Conservation (phyloP, 2,888 invertebrate genomes). For the Tetheella fluctuosa region DNA sequence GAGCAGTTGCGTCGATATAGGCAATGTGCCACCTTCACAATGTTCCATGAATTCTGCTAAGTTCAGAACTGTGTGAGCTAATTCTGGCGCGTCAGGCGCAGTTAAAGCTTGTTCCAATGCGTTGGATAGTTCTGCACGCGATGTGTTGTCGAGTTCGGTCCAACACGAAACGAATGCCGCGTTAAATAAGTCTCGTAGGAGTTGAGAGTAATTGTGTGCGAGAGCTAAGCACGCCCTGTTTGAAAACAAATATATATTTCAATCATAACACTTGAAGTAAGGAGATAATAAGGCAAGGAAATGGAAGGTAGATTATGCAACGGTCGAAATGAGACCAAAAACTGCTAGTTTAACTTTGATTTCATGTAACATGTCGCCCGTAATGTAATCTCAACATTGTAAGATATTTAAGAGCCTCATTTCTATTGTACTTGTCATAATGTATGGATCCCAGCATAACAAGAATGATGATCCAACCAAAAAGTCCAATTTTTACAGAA, state of each 20-base stretch:
- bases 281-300: too few species aligned
- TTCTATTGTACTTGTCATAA: too few species aligned
- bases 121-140: conserved; percentile 93
- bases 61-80: conserved; percentile 98
- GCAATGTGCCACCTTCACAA: conserved; percentile 97
- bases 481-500: too few species aligned
- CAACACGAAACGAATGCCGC: conserved; percentile 99
- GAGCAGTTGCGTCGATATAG: conserved; percentile 93
- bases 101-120: conserved; percentile 95
- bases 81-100: conserved; percentile 97
- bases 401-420: too few species aligned
- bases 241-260: not conserved
- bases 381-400: too few species aligned
- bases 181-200: conserved; percentile 98
- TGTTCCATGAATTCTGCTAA: conserved; percentile 99
- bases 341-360: too few species aligned
- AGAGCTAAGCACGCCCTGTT: conserved; percentile 93
- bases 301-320: too few species aligned
- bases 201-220: conserved; percentile 96
- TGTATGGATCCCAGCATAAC: too few species aligned
- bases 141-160: conserved; percentile 94
- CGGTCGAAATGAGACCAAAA: too few species aligned
- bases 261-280: too few species aligned
- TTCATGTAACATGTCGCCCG: too few species aligned
- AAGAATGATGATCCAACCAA: too few species aligned